Evolutionary conservation across 2,888 invertebrate species (phyloP).

Genomic region (Neocrepidodera transversa): DNA sequence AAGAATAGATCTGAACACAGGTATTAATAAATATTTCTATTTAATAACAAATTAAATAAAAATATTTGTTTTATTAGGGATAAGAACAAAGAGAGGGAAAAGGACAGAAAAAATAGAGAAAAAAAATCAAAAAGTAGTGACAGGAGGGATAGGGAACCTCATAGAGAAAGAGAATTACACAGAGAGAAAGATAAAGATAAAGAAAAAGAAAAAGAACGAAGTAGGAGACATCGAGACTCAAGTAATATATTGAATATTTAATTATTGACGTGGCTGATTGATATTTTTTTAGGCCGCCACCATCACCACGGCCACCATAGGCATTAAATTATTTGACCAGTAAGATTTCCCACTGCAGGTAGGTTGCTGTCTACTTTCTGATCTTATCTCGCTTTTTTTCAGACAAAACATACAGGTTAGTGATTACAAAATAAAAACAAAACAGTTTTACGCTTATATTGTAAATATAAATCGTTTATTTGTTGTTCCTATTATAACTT

Average conservation of each 20-base stretch:
- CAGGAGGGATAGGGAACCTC: slow-evolving; percentile 39
- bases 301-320: slow-evolving; percentile 53
- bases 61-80: background rate
- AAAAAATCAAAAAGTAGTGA: slow-evolving; percentile 47
- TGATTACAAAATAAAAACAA: slow-evolving; percentile 10
- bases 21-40: slow-evolving; percentile 4
- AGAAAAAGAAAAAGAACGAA: slow-evolving; percentile 43
- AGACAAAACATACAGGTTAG: slow-evolving; percentile 11
- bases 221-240: slow-evolving; percentile 52
- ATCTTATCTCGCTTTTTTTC: slow-evolving; percentile 5
- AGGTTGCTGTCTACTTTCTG: slow-evolving; percentile 47
- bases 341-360: slow-evolving; percentile 57
- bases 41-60: background rate
- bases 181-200: slow-evolving; percentile 51
- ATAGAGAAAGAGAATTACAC: slow-evolving; percentile 37
- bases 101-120: slow-evolving; percentile 46
- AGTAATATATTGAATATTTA: slow-evolving; percentile 41
- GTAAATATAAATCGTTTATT: no score
- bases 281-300: slow-evolving; percentile 42
- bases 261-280: background rate
- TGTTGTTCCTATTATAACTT: no score
- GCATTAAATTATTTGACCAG: slow-evolving; percentile 55
- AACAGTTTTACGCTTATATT: no score
- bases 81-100: slow-evolving; percentile 36
- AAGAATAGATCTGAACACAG: slow-evolving; percentile 28